Percentiles rank a stretch among this genome's conserved stretches.
These are phyloP conservation scores for Aix galericulata DNA, from an alignment of 2,113 vertebrate genomes.

Conservation along the genomic window DNA sequence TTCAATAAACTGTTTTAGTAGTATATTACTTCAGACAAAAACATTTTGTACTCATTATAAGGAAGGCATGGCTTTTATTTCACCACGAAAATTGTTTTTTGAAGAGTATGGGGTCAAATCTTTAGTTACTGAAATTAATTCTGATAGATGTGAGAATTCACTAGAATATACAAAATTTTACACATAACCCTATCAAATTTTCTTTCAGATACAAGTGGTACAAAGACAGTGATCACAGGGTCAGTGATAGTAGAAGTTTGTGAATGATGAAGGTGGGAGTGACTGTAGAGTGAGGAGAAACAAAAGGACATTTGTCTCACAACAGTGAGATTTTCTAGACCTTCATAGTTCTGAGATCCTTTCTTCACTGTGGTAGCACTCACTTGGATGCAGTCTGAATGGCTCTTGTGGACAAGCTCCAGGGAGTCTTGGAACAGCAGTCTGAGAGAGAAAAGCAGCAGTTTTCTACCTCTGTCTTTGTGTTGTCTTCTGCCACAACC, in stretches of 20 bases:
- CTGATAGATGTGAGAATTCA: neutral
- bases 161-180: neutral
- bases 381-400: neutral
- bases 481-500: neutral
- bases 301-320: neutral
- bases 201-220: neutral
- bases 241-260: neutral
- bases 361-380: neutral
- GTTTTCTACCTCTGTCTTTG: neutral
- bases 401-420: neutral
- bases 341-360: neutral
- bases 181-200: neutral
- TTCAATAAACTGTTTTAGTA: neutral
- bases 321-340: neutral
- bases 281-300: neutral
- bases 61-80: neutral
- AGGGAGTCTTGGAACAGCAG: neutral
- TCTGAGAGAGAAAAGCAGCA: neutral
- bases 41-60: neutral
- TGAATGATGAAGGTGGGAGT: neutral
- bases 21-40: neutral
- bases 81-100: neutral
- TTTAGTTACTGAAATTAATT: neutral
- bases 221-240: neutral
- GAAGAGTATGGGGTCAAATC: neutral